phyloP scores from a whole-genome alignment of 2,113 vertebrate species.

The Microcebus griseorufus region DNA sequence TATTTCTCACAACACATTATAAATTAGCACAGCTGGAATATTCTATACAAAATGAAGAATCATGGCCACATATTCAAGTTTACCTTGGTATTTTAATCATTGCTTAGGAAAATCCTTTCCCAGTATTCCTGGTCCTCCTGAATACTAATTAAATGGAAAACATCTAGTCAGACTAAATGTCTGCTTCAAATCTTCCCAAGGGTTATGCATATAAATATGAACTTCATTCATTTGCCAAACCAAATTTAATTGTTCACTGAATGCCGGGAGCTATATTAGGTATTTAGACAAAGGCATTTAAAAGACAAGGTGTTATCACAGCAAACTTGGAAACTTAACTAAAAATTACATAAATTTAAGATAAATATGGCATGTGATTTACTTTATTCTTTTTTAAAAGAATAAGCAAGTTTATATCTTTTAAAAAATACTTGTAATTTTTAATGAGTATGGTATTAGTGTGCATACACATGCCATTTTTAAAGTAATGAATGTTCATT shows the following conservation, averaged over 20 bases:
- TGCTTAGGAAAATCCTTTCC: not conserved
- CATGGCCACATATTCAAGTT: not conserved
- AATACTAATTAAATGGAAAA: slow-evolving; percentile 37
- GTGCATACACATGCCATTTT: not conserved
- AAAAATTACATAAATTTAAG: not conserved
- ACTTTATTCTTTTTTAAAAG: not conserved
- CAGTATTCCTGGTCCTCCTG: not conserved
- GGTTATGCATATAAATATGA: not conserved
- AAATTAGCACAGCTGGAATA: slow-evolving; percentile 22
- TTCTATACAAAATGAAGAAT: not conserved
- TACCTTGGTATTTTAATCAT: not conserved
- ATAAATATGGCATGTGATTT: not conserved
- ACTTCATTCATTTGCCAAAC: slow-evolving; percentile 16
- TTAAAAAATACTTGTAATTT: not conserved
- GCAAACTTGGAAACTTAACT: not conserved
- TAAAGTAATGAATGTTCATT: not conserved
- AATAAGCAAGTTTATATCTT: not conserved
- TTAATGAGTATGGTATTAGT: not conserved
- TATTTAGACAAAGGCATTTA: not conserved
- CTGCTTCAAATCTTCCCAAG: not conserved
- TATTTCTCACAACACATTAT: not conserved
- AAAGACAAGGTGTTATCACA: not conserved
- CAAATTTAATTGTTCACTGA: not conserved
- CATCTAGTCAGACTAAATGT: not conserved
- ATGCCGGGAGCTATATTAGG: not conserved